Evolutionary conservation across 2,113 vertebrate genomes (phyloP).

Genomic region (Marmota monax): DNA sequence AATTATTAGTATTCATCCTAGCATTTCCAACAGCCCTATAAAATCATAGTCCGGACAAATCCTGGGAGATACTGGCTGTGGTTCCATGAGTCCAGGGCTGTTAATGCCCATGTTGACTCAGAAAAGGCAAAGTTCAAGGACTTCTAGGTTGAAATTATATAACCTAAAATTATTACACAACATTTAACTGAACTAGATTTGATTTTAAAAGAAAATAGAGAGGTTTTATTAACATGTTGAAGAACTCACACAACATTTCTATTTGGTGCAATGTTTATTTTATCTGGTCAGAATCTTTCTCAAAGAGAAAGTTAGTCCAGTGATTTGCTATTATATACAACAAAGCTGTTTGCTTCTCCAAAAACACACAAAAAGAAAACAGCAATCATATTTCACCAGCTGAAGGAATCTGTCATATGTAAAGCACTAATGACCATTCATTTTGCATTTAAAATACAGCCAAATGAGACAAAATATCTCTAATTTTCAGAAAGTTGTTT

Average conservation of each 20-base stretch:
- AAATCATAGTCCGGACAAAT: neutral
- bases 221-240: neutral
- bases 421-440: neutral
- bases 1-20: neutral
- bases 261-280: neutral
- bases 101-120: neutral
- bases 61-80: neutral
- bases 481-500: conserved; percentile 59
- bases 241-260: neutral
- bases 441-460: conserved; percentile 52
- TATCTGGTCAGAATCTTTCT: conserved; percentile 33
- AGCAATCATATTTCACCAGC: conserved; percentile 40
- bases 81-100: neutral
- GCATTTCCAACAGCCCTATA: neutral
- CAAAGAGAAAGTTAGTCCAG: neutral
- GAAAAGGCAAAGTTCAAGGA: neutral
- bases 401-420: neutral
- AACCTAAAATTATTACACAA: neutral
- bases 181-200: neutral
- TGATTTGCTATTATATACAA: conserved; percentile 1
- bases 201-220: conserved; percentile 26
- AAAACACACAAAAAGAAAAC: neutral
- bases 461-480: conserved; percentile 39
- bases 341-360: conserved; percentile 40
- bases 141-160: neutral